phyloP scores from a whole-genome alignment of 1,140 invertebrate genomes.

The Drosophila orosa region DNA sequence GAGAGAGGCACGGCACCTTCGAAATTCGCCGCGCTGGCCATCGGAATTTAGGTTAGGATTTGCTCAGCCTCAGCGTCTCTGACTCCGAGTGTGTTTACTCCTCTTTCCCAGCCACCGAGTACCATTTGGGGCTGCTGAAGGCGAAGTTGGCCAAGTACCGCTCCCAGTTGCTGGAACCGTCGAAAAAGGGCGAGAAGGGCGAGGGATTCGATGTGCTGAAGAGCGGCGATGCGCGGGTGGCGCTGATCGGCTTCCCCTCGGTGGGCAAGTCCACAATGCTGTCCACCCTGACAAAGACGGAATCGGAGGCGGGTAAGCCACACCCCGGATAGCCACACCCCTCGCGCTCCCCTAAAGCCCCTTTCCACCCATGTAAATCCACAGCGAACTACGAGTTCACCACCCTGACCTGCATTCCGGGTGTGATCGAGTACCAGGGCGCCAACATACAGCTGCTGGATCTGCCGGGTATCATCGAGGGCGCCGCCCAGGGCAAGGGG shows the following conservation, averaged over 20 bases:
- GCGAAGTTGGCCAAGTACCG: conserved; percentile 99
- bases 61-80: conserved; percentile 3
- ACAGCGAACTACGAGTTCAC: conserved; percentile 99
- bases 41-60: conserved; percentile 77
- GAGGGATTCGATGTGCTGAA: conserved; percentile 99
- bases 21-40: conserved; percentile 48
- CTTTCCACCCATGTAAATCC: not conserved
- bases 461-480: conserved; percentile 98
- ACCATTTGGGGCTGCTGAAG: conserved; percentile 98
- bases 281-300: conserved; percentile 96
- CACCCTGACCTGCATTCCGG: conserved; percentile 99
- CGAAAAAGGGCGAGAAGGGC: conserved; percentile 98
- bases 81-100: conserved; percentile 4
- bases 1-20: conserved; percentile 27
- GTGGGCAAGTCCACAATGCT: conserved; percentile 98
- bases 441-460: conserved; percentile 99
- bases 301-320: conserved; percentile 90
- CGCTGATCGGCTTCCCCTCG: conserved; percentile 99
- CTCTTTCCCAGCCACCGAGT: conserved; percentile 95
- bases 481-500: conserved; percentile 95
- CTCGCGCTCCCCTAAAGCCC: not conserved
- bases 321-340: too few species aligned
- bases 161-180: conserved; percentile 96
- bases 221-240: conserved; percentile 99
- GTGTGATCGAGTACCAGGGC: conserved; percentile 98